Conservation (phyloP, 2,888 invertebrate genomes). For the Abrostola triplasia region DNA sequence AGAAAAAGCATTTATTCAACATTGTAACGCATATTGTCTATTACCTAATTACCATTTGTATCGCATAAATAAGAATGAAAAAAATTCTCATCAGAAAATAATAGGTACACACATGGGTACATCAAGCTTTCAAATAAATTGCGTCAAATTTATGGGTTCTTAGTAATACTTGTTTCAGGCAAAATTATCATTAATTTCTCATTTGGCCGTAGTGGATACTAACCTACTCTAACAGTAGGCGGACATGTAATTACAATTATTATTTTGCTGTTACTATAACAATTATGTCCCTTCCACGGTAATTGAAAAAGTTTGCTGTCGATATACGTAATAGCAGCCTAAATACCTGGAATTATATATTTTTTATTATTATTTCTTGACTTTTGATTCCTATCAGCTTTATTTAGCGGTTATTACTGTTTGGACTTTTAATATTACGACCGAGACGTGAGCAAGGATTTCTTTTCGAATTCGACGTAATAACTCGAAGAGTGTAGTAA, state of each 20-base stretch:
- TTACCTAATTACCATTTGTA: too few species aligned
- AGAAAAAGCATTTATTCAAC: slow-evolving; percentile 10
- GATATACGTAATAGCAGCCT: slow-evolving; percentile 67
- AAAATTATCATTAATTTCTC: slow-evolving; percentile 65
- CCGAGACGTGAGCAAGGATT: slow-evolving; percentile 63
- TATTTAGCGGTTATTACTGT: slow-evolving; percentile 80
- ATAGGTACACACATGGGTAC: slow-evolving; percentile 3
- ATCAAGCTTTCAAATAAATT: slow-evolving; percentile 31
- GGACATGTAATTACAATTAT: slow-evolving; percentile 70
- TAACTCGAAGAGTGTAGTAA: slow-evolving; percentile 60
- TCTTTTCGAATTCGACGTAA: slow-evolving; percentile 60
- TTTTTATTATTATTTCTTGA: slow-evolving; percentile 76
- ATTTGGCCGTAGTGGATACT: slow-evolving; percentile 60
- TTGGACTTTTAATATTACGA: slow-evolving; percentile 84
- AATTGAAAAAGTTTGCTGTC: slow-evolving; percentile 87
- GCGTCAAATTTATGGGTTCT: slow-evolving; percentile 20
- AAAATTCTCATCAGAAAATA: not conserved
- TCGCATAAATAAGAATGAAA: too few species aligned
- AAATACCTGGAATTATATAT: slow-evolving; percentile 81
- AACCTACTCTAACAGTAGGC: slow-evolving; percentile 53
- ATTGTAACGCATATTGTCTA: too few species aligned
- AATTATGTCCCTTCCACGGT: slow-evolving; percentile 69
- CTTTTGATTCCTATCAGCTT: slow-evolving; percentile 78
- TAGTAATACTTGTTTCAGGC: slow-evolving; percentile 27
- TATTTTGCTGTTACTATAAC: slow-evolving; percentile 69